Base-by-base conservation (phyloP, 2,113 vertebrate genomes). In the Ibidorhyncha struthersii region DNA sequence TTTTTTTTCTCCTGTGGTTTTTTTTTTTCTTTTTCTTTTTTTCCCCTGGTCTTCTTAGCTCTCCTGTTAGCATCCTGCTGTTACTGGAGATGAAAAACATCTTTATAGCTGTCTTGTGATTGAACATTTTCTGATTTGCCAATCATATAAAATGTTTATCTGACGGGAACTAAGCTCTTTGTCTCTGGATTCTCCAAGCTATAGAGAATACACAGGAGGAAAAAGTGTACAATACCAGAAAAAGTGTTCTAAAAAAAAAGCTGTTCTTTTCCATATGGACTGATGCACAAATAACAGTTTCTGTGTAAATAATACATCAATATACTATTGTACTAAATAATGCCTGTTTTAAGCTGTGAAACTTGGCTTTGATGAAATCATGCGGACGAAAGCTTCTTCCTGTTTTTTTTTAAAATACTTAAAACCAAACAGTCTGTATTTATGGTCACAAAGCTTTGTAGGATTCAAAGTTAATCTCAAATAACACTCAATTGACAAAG, bases 61-160 rank as follows among this genome's bases (percentile, higher is more conserved):
- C 56, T 97, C 77, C 96, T 69, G 66, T 98, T 97, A 97, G 89
- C 88, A 95, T 97, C 97, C 93, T 96, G 95, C 91, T 98, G 78
- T 96, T 98, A 90, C 73, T 73, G 73, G 82, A 97, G 80, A 97
- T 96, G 91, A 98, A 98, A 98, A 98, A 95, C 74, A 90, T 96
- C 85, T 96, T 91, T 97, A 74, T 94, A 95, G 63, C 49, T 96
- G 65, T 89, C 70, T 97, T 96, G 73, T 96, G 92, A 98, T 92
- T 97, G 94, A 98, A 97, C 63, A 93, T 80, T 94, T 98, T 97
- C 93, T 96, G 95, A 98, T 97, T 98, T 97, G 67, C 78, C 97
- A 94, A 81, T 97, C 97, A 96, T 41, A 58, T 82, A 70, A 94
- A 97, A 95, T 72, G 77, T 89, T 97, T 92, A 82, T 90, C 70